Conservation (phyloP, 2,113 vertebrate species). For the Solea solea region DNA sequence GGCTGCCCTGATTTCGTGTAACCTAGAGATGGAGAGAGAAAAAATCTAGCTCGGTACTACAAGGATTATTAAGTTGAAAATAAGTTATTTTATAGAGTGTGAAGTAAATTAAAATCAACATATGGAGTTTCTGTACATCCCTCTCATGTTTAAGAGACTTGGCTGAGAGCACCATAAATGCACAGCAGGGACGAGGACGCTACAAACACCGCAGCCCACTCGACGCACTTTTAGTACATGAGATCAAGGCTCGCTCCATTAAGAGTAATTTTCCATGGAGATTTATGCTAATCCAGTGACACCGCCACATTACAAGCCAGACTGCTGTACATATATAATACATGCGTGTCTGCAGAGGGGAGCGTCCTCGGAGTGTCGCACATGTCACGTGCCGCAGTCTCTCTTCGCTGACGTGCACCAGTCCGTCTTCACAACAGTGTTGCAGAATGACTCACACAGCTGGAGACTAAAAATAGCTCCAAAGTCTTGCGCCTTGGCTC, state of each 20-base stretch:
- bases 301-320: constrained; percentile 21
- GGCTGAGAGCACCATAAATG: constrained; percentile 17
- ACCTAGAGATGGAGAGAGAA: not conserved
- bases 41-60: not conserved
- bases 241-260: constrained; percentile 65
- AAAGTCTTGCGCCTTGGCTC: constrained; percentile 63
- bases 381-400: constrained; percentile 36
- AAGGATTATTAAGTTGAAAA: not conserved
- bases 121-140: constrained; percentile 16
- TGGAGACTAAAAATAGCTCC: constrained; percentile 76
- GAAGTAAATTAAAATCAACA: constrained; percentile 31
- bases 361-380: constrained; percentile 48
- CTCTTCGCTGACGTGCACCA: constrained; percentile 26
- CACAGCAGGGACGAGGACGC: constrained; percentile 15
- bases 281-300: constrained; percentile 54
- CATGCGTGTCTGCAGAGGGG: constrained; percentile 11
- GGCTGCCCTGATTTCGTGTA: not conserved
- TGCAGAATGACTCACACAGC: constrained; percentile 77
- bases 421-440: constrained; percentile 51
- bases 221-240: constrained; percentile 34
- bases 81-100: constrained; percentile 5
- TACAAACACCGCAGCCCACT: constrained; percentile 19
- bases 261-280: constrained; percentile 58
- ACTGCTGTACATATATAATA: constrained; percentile 52
- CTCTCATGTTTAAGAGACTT: constrained; percentile 17